Evolutionary conservation across 2,797 vertebrate genomes (phyloP).

Genomic region (Poliocrania exsul): DNA sequence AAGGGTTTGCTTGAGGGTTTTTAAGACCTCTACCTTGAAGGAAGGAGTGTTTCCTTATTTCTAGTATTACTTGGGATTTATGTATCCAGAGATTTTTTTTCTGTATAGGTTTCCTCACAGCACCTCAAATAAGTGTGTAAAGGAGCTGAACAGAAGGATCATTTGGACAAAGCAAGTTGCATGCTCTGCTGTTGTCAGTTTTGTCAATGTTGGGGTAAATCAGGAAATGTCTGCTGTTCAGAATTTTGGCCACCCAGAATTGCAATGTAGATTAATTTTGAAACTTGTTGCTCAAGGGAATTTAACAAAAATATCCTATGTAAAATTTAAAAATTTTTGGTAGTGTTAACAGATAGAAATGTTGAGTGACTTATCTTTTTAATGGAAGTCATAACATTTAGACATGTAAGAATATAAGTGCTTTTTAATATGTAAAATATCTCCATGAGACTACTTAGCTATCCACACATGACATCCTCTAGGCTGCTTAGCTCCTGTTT

Average conservation of each 20-base stretch:
- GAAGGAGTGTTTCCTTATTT: neutral
- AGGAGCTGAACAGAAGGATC: neutral
- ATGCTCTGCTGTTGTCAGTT: neutral
- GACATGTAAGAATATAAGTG: neutral
- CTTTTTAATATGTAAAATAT: slow-evolving; percentile 33
- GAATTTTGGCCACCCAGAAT: neutral
- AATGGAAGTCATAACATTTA: slow-evolving; percentile 38
- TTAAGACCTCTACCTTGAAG: neutral
- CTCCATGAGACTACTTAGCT: neutral
- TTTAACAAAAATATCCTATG: neutral
- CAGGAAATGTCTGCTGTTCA: neutral
- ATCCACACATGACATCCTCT: neutral
- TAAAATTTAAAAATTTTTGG: neutral
- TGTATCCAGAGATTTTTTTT: neutral
- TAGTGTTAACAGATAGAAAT: neutral
- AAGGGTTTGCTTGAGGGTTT: neutral
- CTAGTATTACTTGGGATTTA: neutral
- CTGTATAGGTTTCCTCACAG: neutral
- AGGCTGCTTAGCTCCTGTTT: neutral
- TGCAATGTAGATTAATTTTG: neutral
- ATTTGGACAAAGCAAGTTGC: neutral
- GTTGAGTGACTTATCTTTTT: slow-evolving; percentile 14
- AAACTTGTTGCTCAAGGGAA: neutral
- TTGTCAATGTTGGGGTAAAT: neutral
- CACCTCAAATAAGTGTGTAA: neutral